These are phyloP conservation scores for Holothuria scabra DNA, from an alignment of 53 echinoderm and acorn worm species.

Conservation along the genomic window DNA sequence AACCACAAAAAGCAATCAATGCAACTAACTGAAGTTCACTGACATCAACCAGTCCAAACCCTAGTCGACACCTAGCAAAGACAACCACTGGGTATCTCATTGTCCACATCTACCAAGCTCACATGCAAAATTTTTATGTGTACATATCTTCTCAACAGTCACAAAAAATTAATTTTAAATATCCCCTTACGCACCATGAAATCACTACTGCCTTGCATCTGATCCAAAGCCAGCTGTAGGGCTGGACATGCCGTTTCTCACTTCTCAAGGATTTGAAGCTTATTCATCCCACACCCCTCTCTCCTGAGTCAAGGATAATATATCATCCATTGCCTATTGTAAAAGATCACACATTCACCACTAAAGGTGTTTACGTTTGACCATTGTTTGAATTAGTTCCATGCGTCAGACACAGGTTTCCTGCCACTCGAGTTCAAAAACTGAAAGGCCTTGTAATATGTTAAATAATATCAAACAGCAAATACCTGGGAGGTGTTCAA, in stretches of 20 bases:
- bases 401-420: conserved; percentile 18
- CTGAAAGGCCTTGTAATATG: conserved; percentile 21
- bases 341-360: conserved; percentile 22
- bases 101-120: no score
- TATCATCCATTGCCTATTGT: background rate
- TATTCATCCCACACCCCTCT: conserved; percentile 2
- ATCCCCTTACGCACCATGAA: no score
- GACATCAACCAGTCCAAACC: no score
- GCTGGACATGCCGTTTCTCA: background rate
- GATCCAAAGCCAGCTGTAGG: background rate
- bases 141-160: no score
- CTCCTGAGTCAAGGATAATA: conserved; percentile 5
- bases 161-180: no score
- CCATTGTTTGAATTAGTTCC: conserved; percentile 2
- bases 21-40: no score
- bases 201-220: no score
- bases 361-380: conserved; percentile 20
- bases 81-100: no score
- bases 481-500: conserved; percentile 33
- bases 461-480: conserved; percentile 25
- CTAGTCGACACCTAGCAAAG: no score
- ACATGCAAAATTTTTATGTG: no score
- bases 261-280: conserved; percentile 5
- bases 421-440: conserved; percentile 21
- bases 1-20: no score